Conservation (phyloP, 2,797 vertebrate genomes). For the Bradypodion pumilum region DNA sequence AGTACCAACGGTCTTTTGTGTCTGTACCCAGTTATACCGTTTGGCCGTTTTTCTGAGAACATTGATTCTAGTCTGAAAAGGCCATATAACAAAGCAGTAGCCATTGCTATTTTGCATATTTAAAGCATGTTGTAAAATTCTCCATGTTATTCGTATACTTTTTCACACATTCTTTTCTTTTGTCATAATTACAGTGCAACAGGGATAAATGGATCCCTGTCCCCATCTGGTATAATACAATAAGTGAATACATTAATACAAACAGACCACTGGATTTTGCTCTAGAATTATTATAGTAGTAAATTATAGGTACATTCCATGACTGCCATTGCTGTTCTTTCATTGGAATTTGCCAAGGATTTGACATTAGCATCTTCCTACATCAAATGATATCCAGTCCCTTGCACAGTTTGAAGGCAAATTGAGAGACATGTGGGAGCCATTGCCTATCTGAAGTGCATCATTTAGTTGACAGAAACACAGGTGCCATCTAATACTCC, state of each 20-base stretch:
- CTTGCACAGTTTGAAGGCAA: background rate
- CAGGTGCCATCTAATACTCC: conserved; percentile 6
- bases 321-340: background rate
- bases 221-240: too few relatives aligned
- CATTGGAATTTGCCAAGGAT: background rate
- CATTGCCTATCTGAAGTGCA: background rate
- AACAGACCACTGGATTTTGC: background rate
- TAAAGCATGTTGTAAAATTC: too few relatives aligned
- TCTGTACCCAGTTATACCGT: too few relatives aligned
- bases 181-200: too few relatives aligned
- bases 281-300: background rate
- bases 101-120: too few relatives aligned
- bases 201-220: too few relatives aligned
- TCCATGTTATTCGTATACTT: too few relatives aligned
- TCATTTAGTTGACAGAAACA: background rate
- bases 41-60: too few relatives aligned
- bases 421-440: background rate
- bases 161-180: too few relatives aligned
- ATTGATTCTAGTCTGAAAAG: too few relatives aligned
- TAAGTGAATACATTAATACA: background rate
- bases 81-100: too few relatives aligned
- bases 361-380: background rate
- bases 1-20: too few relatives aligned
- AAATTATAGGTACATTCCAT: background rate
- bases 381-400: background rate